A percentile compares a stretch with the other conserved stretches of the same genome.
Conservation (phyloP, 1,140 invertebrate genomes). For the Drosophila sechellia region DNA sequence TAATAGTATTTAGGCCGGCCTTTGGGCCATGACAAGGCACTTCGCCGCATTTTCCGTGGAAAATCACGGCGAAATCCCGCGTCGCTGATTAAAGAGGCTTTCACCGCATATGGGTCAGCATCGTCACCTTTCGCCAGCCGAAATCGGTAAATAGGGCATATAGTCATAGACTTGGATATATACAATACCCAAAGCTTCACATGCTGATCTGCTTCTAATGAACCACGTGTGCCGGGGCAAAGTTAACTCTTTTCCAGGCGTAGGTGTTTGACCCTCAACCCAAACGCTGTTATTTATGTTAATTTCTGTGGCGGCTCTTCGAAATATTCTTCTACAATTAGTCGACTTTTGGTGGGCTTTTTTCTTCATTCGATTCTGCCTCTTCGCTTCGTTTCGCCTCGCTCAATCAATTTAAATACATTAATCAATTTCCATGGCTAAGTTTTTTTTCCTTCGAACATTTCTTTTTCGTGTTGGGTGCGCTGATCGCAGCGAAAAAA, state of each 20-base stretch:
- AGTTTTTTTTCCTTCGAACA: slow-evolving; percentile 33
- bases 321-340: slow-evolving; percentile 69
- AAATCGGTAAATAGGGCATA: slow-evolving; percentile 39
- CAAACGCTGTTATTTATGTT: slow-evolving; percentile 51
- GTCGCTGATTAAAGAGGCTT: slow-evolving; percentile 69
- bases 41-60: slow-evolving; percentile 65
- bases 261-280: slow-evolving; percentile 75
- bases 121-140: slow-evolving; percentile 68
- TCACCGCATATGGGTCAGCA: slow-evolving; percentile 74
- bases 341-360: slow-evolving; percentile 33
- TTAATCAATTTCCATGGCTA: slow-evolving; percentile 75
- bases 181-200: neutral
- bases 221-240: slow-evolving; percentile 58
- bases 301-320: slow-evolving; percentile 52
- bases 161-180: neutral
- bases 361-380: slow-evolving; percentile 32
- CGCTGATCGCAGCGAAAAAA: slow-evolving; percentile 32
- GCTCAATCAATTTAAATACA: slow-evolving; percentile 74
- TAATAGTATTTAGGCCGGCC: slow-evolving; percentile 62
- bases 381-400: slow-evolving; percentile 30
- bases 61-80: slow-evolving; percentile 68
- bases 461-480: slow-evolving; percentile 37
- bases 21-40: slow-evolving; percentile 66
- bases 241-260: slow-evolving; percentile 38
- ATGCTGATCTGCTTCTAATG: slow-evolving; percentile 50